Evolutionary conservation across 2,888 invertebrate genomes (phyloP), one percentile per base, ranked within the genome.

Genomic region (Lissocephala sabroskyi): DNA sequence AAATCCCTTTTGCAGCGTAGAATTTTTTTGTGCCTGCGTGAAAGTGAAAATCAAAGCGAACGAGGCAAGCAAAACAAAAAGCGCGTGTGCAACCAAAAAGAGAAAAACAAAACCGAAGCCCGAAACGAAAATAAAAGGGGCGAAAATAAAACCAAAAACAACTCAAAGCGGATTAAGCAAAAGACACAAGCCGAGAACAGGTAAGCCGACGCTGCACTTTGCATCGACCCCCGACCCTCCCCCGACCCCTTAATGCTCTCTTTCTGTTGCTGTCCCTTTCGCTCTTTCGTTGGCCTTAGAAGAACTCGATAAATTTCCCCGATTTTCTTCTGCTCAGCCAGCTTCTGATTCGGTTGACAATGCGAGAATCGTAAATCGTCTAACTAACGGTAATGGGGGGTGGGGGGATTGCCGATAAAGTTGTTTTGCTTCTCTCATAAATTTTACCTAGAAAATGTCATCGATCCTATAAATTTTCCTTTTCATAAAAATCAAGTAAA

Each of bases 41-140:
- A 79, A 79, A 79, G 79, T 79, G 79, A 73, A 73, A 75, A 59
- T 43, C 13, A 35, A 43, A 45, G 58, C 33, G 78, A 79, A 73
- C 59, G 70, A 76, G 59, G 53, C 55, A 73, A 73, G 68, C 71
- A 73, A 73, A 73, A 73, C 71, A 73, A 76, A 45, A 45, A 62
- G 56, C 66, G 62, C 56, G 77, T 62, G 74, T 73, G 62, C 55
- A 61, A 52, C 65, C 41, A 55, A 33, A 35, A 43, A 44, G 11
- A 32, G 1, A 32, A 14, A 35, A 42, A n/a, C 4, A 19, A 33
- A n/a, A n/a, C n/a, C n/a, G n/a, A n/a, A n/a, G n/a, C n/a, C n/a
- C n/a, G 23, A 43, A 18, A 32, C 19, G 37, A 23, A 37, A 45
- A 29, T 17, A 35, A 35, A 26, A 36, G 28, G 10, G 26, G 17